phyloP scores from a whole-genome alignment of 2,797 vertebrate genomes.

The Clarias pachynema region DNA sequence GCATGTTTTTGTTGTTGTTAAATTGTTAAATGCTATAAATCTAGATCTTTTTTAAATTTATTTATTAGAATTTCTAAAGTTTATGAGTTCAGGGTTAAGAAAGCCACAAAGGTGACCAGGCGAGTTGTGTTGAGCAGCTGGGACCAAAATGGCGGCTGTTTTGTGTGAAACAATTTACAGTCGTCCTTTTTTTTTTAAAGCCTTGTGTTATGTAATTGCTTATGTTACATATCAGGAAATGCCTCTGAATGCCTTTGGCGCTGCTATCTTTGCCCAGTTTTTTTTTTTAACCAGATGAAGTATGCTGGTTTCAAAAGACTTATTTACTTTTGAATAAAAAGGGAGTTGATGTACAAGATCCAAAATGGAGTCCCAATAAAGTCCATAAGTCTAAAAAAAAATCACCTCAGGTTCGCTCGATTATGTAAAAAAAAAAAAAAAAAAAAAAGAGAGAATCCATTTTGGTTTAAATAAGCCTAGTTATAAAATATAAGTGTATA shows the following conservation, averaged over 20 bases:
- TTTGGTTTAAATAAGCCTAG: too few species aligned
- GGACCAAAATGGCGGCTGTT: constrained; percentile 39
- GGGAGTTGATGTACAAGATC: not conserved
- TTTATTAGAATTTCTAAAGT: not conserved
- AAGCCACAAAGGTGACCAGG: constrained; percentile 9
- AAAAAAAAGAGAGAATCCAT: too few species aligned
- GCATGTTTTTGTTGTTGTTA: not conserved
- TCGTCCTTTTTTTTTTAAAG: not conserved
- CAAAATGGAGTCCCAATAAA: constrained; percentile 26
- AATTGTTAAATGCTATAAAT: not conserved
- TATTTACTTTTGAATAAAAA: not conserved
- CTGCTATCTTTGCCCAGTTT: not conserved
- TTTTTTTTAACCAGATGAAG: not conserved
- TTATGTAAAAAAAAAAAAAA: not conserved
- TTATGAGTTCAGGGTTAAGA: not conserved
- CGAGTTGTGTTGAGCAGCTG: not conserved
- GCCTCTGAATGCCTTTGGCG: not conserved
- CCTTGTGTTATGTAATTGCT: constrained; percentile 6
- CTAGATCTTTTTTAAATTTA: not conserved
- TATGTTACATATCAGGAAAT: constrained; percentile 71
- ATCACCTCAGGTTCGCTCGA: not conserved
- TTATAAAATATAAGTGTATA: not conserved
- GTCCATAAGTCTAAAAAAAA: too few species aligned
- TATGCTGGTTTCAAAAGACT: not conserved
- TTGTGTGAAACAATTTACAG: constrained; percentile 20